Evolutionary conservation across 2,888 invertebrate species (phyloP).

Genomic region (Caprella mutica): DNA sequence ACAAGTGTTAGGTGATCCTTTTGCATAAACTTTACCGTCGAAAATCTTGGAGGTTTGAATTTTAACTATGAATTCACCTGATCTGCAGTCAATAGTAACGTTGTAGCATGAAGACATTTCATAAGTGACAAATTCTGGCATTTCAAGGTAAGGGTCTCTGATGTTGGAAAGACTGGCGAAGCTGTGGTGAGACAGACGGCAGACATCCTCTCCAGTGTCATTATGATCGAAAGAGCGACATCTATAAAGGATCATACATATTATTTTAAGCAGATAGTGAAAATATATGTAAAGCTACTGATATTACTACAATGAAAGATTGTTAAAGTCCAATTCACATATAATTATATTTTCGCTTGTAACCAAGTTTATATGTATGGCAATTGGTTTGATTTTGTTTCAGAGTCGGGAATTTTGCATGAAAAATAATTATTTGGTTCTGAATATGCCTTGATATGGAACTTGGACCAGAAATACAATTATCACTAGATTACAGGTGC

Average conservation of each 20-base stretch:
- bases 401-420: too few relatives aligned
- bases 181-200: slow-evolving; percentile 81
- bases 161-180: slow-evolving; percentile 62
- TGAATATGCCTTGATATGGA: neutral
- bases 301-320: too few relatives aligned
- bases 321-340: too few relatives aligned
- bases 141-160: slow-evolving; percentile 42
- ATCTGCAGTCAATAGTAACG: slow-evolving; percentile 78
- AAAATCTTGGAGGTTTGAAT: slow-evolving; percentile 85
- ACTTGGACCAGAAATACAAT: too few relatives aligned
- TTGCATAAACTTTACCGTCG: slow-evolving; percentile 88
- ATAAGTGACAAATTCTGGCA: slow-evolving; percentile 81
- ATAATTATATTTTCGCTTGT: too few relatives aligned
- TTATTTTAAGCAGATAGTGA: too few relatives aligned
- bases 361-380: too few relatives aligned
- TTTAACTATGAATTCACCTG: slow-evolving; percentile 79
- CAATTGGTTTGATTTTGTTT: too few relatives aligned
- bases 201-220: slow-evolving; percentile 84
- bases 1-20: slow-evolving; percentile 85
- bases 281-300: too few relatives aligned
- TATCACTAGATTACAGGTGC: too few relatives aligned
- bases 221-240: slow-evolving; percentile 91
- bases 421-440: too few relatives aligned
- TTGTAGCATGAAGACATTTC: slow-evolving; percentile 89
- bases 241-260: too few relatives aligned